phyloP scores from a whole-genome alignment of 2,888 invertebrate genomes.

The Girardia tigrina region DNA sequence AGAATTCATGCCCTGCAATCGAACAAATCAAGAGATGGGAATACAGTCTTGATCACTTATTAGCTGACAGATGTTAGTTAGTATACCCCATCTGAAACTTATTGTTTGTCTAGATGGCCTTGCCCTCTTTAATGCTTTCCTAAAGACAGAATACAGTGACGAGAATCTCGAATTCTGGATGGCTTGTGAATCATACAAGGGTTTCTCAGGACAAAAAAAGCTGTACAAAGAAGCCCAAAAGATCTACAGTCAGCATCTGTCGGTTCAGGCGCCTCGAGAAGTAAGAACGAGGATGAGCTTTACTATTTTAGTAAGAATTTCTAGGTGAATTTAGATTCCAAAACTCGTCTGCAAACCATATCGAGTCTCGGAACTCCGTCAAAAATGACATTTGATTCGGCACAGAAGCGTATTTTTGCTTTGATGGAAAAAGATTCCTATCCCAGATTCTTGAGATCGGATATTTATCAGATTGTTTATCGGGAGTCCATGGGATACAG shows the following conservation, averaged over 20 bases:
- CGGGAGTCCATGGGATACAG: constrained; percentile 1
- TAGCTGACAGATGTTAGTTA: neutral
- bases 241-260: constrained; percentile 54
- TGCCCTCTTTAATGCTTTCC: constrained; percentile 53
- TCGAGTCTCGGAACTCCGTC: constrained; percentile 50
- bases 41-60: neutral
- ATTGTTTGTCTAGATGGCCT: constrained; percentile 51
- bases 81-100: neutral
- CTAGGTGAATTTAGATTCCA: constrained; percentile 55
- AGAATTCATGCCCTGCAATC: neutral
- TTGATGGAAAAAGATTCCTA: constrained; percentile 55
- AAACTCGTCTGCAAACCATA: constrained; percentile 49
- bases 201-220: constrained; percentile 42
- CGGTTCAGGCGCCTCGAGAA: constrained; percentile 54
- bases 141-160: constrained; percentile 55
- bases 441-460: constrained; percentile 54
- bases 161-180: constrained; percentile 57
- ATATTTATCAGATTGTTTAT: constrained; percentile 47
- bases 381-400: constrained; percentile 52
- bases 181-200: constrained; percentile 54
- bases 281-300: constrained; percentile 43
- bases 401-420: constrained; percentile 54
- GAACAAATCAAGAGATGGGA: constrained; percentile 5
- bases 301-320: too few relatives aligned
- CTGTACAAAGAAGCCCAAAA: constrained; percentile 50